Conservation (phyloP, 2,797 vertebrate species). For the Zalophus californianus region DNA sequence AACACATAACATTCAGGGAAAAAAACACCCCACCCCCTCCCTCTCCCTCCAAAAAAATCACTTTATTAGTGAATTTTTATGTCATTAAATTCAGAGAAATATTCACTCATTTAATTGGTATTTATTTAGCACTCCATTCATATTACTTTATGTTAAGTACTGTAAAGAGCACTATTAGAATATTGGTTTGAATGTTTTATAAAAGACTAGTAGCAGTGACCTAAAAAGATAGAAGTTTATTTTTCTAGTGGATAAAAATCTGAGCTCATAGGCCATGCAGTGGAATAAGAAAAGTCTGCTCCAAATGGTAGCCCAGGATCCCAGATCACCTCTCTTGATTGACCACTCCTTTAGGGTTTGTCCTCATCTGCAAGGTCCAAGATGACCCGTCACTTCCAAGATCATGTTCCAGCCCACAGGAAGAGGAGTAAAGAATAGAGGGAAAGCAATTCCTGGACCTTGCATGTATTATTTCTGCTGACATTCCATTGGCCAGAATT, state of each 20-base stretch:
- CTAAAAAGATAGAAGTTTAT: constrained; percentile 21
- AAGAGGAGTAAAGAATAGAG: not conserved
- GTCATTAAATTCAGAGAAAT: not conserved
- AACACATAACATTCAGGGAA: not conserved
- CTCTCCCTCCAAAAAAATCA: not conserved
- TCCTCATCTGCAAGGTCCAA: not conserved
- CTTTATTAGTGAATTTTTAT: not conserved
- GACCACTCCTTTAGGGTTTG: not conserved
- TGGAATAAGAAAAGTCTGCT: not conserved
- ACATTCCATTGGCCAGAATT: not conserved
- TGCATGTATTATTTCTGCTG: not conserved
- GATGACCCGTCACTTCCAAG: not conserved
- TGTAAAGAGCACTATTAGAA: not conserved
- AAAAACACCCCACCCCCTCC: not conserved
- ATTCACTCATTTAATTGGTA: not conserved
- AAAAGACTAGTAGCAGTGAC: not conserved
- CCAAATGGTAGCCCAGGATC: not conserved
- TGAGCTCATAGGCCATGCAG: not conserved
- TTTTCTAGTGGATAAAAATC: constrained; percentile 23
- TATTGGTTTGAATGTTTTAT: not conserved
- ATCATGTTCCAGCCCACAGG: not conserved
- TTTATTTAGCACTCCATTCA: not conserved
- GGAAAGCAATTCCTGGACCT: not conserved
- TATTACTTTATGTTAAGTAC: not conserved
- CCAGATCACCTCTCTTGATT: not conserved